These are phyloP conservation scores for Corythoichthys haematopterus DNA, from an alignment of 2,113 vertebrate genomes.

Conservation along the genomic window DNA sequence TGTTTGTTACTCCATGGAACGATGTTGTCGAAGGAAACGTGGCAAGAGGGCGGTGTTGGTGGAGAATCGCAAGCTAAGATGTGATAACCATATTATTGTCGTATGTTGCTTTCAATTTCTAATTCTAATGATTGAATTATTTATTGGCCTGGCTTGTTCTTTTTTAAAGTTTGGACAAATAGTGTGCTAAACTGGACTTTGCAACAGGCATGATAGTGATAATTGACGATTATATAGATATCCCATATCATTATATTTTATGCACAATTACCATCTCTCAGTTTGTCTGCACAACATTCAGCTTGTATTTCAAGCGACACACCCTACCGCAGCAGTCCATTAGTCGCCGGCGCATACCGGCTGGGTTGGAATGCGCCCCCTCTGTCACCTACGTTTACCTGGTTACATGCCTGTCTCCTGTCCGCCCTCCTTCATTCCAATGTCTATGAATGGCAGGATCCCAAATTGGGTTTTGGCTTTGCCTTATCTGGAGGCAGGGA, in stretches of 20 bases:
- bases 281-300: slow-evolving; percentile 24
- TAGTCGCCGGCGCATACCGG: slow-evolving; percentile 23
- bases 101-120: background rate
- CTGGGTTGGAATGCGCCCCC: slow-evolving; percentile 50
- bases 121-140: too few relatives aligned
- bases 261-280: slow-evolving; percentile 15
- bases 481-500: slow-evolving; percentile 86
- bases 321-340: slow-evolving; percentile 48
- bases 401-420: slow-evolving; percentile 8
- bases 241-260: background rate
- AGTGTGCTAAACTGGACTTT: background rate
- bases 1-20: background rate
- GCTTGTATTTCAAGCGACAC: slow-evolving; percentile 49
- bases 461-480: slow-evolving; percentile 87
- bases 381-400: slow-evolving; percentile 19
- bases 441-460: slow-evolving; percentile 71
- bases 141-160: too few relatives aligned
- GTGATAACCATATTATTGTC: background rate
- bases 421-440: background rate
- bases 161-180: too few relatives aligned
- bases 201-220: background rate
- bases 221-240: background rate
- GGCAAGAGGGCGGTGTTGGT: background rate
- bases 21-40: background rate
- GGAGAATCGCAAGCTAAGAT: background rate